Evolutionary conservation across 2,888 invertebrate genomes (phyloP), one percentile per base, ranked within the genome.

Genomic region (Hylaea fasciaria): DNA sequence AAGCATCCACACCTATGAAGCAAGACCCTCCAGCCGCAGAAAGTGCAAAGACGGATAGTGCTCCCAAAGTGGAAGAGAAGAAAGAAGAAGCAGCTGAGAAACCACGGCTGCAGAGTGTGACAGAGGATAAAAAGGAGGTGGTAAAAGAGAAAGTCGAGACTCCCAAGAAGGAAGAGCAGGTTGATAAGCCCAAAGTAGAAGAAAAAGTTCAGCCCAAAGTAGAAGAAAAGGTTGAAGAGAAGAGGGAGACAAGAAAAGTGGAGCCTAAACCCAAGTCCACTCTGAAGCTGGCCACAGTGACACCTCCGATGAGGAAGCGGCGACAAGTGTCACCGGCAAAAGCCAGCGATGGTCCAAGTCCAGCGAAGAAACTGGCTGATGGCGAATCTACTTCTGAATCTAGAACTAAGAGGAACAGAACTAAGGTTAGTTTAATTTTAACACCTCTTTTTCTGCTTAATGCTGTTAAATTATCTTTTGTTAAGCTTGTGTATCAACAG

Each of bases 261-360:
- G 92, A 90, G 65, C 73, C 77, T 17, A 83, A 84, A 65, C 89
- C 93, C 0, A 93, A 91, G 66, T 89, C 93, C 0, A 93, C 93
- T 4, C 71, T 93, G 71, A 93, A 93, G 72, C 71, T 93, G 74
- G 93, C 94, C 0, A 94, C 94, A 8, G 93, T 93, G 35, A 93
- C 94, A 14, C 93, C 94, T 0, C 92, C 93, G 16, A 89, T 93
- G 68, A 88, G 91, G 57, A 93, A 93, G 74, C 84, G 94, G 70
- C 92, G 94, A 77, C 90, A 93, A 53, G 86, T 91, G 50, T 89
- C 91, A 9, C 91, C 91, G 0, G 87, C 81, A 54, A 82, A 85
- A 65, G 81, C 83, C 39, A 70, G 65, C 55, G 91, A 91, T 48
- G 87, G 87, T 0, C 73, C 83, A 10, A 84, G 77, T 56, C 73